Base-by-base conservation (phyloP, 2,797 vertebrate species). In the Poecile montanus region DNA sequence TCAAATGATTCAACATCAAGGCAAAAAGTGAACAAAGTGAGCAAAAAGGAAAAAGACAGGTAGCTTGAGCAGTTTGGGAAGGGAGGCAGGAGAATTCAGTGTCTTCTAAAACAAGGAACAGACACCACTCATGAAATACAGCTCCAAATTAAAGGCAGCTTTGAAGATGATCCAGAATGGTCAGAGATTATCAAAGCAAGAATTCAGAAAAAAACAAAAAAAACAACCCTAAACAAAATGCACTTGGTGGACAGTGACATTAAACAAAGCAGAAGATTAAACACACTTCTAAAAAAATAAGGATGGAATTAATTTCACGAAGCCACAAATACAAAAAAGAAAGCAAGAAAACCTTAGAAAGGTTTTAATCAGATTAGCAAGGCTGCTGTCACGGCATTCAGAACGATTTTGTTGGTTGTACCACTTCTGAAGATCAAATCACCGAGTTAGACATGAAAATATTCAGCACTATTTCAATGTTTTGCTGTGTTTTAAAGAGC, bases 181-280 rank as follows among this genome's bases (percentile, higher is more conserved):
- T 65, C 89, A 92, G 68, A 91, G 93, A 94, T 81, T 90, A 96
- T 96, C 91, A 94, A 95, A 93, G 75, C 54, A 89, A 86, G 67
- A 94, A 91, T 60, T 96, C 70, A 76, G 58, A 65, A 54, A 79
- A 61, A 3, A 9, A 22, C n/a, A 27, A 76, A 57, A 47, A 7
- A 14, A 45, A 42, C 7, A 36, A 30, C 9, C 4, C 34, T 22
- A 56, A 48, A 3, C 20, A 38, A 83, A 82, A 73, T 6, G 16
- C 14, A 57, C 40, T 53, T 19, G 15, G 58, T 72, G 82, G 82
- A 81, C 85, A 86, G 23, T 10, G 29, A 88, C 23, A 60, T 7
- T 56, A 71, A 80, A 68, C 54, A 81, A 94, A 45, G 56, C 56
- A 88, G 51, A 88, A 84, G 63, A 92, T 71, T 91, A 90, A 95